phyloP scores from a whole-genome alignment of 1,140 invertebrate genomes.

The Ips typographus region DNA sequence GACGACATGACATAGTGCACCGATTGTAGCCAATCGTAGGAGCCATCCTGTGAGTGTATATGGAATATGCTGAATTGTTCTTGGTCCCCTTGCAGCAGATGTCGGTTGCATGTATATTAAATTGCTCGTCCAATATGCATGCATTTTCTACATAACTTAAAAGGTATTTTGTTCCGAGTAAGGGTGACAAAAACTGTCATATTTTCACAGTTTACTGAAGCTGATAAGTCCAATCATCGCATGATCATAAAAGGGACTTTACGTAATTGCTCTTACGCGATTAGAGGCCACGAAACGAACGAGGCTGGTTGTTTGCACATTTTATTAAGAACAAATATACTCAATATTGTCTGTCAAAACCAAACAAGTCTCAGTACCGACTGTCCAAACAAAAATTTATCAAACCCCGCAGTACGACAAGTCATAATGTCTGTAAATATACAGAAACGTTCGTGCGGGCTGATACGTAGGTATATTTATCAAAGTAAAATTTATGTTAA shows the following conservation, averaged over 20 bases:
- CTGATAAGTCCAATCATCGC: too few relatives aligned
- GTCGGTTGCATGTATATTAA: constrained; percentile 4
- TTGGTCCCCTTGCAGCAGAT: constrained; percentile 20
- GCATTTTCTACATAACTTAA: too few relatives aligned
- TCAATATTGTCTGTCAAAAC: constrained; percentile 8
- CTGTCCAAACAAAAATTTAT: constrained; percentile 31
- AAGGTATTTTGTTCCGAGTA: too few relatives aligned
- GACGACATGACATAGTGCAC: constrained; percentile 36
- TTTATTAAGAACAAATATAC: constrained; percentile 9
- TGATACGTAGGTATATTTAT: constrained; percentile 33
- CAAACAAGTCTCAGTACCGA: constrained; percentile 17
- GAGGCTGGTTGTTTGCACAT: background rate
- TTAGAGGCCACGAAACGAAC: background rate
- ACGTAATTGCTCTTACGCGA: too few relatives aligned
- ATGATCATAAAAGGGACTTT: too few relatives aligned
- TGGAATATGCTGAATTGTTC: constrained; percentile 29
- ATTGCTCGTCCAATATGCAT: background rate
- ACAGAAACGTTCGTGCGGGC: constrained; percentile 30
- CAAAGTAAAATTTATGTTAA: constrained; percentile 35
- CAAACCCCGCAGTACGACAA: constrained; percentile 20
- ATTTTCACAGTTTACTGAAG: too few relatives aligned
- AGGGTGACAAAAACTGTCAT: too few relatives aligned
- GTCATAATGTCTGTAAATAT: constrained; percentile 27
- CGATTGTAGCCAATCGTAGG: constrained; percentile 30
- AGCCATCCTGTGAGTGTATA: constrained; percentile 10